Conservation (phyloP, 2,888 invertebrate species). For the Trissolcus japonicus region DNA sequence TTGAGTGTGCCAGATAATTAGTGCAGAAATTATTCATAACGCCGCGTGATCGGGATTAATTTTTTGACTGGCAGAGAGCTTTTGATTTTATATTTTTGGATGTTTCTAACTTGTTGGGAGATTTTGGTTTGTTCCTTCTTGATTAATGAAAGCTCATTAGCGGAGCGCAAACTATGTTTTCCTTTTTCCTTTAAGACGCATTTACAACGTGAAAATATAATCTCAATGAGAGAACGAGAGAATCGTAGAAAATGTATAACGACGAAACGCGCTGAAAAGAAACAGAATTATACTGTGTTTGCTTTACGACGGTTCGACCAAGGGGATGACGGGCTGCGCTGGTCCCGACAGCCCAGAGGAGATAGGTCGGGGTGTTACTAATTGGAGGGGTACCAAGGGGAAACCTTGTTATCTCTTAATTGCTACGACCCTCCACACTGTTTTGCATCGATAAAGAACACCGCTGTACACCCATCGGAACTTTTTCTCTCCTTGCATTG, state of each 20-base stretch:
- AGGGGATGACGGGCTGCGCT: slow-evolving; percentile 58
- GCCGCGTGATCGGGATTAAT: slow-evolving; percentile 3
- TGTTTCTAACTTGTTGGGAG: background rate
- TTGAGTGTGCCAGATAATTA: background rate
- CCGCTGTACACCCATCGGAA: slow-evolving; percentile 44
- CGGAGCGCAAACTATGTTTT: background rate
- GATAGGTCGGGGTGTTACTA: slow-evolving; percentile 73
- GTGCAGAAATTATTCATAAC: slow-evolving; percentile 1
- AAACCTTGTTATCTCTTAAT: slow-evolving; percentile 77
- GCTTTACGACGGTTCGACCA: slow-evolving; percentile 45
- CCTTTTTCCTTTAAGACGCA: background rate
- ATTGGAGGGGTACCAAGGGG: slow-evolving; percentile 75
- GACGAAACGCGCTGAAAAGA: slow-evolving; percentile 21
- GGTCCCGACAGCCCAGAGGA: slow-evolving; percentile 62
- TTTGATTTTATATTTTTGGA: background rate
- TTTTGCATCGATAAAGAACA: slow-evolving; percentile 75
- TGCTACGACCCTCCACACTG: slow-evolving; percentile 74
- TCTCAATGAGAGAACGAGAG: slow-evolving; percentile 62
- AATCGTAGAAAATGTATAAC: slow-evolving; percentile 26
- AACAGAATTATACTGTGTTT: slow-evolving; percentile 52
- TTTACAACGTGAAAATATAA: slow-evolving; percentile 55
- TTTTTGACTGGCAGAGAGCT: background rate
- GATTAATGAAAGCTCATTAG: background rate
- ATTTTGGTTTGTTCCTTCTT: background rate
- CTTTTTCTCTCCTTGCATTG: slow-evolving; percentile 54